Percentiles rank a stretch among this genome's conserved stretches.
These are phyloP conservation scores for Apocrypta bakeri DNA, from an alignment of 1,140 invertebrate genomes.

Conservation along the genomic window DNA sequence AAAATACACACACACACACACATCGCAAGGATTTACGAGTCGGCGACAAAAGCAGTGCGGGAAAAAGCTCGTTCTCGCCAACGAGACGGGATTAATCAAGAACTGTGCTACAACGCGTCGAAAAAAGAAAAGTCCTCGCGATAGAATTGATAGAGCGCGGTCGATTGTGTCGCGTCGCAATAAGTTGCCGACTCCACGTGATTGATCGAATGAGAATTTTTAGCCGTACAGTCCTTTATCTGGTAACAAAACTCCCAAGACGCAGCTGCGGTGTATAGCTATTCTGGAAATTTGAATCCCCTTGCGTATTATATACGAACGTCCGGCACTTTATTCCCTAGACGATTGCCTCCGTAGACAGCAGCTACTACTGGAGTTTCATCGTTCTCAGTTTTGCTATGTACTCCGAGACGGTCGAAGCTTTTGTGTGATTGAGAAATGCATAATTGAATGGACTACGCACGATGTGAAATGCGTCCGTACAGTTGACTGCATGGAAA, in stretches of 20 bases:
- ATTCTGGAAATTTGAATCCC: slow-evolving; percentile 19
- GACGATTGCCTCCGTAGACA: background rate
- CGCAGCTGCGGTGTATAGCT: background rate
- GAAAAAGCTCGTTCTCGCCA: background rate
- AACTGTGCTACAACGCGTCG: background rate
- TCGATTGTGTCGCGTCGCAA: background rate
- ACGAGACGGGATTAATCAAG: slow-evolving; percentile 32
- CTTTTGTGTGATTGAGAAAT: background rate
- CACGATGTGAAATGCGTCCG: too few species aligned
- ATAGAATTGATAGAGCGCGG: background rate
- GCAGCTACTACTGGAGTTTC: background rate
- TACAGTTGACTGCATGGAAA: too few species aligned
- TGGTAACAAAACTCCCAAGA: background rate
- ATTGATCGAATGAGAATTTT: slow-evolving; percentile 24
- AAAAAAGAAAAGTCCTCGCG: background rate
- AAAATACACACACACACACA: background rate
- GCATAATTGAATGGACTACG: background rate
- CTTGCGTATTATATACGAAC: background rate
- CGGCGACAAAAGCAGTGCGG: background rate
- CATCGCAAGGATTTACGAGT: too few species aligned
- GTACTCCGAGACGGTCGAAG: background rate
- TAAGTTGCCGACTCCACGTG: slow-evolving; percentile 2
- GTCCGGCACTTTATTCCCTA: background rate
- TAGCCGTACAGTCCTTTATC: background rate
- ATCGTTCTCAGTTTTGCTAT: background rate